Evolutionary conservation across 1,140 invertebrate species (phyloP), one percentile per base, ranked within the genome.

Genomic region (Propsilocerus akamusi): DNA sequence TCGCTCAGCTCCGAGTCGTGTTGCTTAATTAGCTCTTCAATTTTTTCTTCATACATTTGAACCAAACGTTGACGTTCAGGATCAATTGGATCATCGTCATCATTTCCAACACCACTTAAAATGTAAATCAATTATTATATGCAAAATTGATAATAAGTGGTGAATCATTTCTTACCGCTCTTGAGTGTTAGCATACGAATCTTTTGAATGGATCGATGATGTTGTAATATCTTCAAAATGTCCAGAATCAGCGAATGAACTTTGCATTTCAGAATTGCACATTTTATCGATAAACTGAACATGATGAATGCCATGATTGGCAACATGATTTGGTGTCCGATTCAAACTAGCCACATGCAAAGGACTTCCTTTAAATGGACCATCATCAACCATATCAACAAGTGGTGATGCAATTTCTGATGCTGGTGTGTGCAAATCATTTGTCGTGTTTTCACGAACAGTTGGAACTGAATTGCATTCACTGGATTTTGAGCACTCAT

Each of bases 191-290:
- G 67, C 65, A 52, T 72, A 64, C n/a, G 78, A 80, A 55, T 83
- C 80, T 64, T 83, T 83, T 25, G 80, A 83, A 62, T 82, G 73
- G 53, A 81, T 65, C 37, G 81, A 81, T 34, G 78, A 80, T 56
- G 76, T 76, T 30, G 75, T 75, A 37, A 80, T 68, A 65, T 89
- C 84, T 63, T 88, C 86, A 66, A 83, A 87, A 66, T 87, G 82
- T 7, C 86, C 86, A 4, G 85, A 88, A 66, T 89, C 86, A 14
- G 83, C 78, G 56, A 84, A 77, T 3, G 84, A 88, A 30, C 70
- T 72, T 57, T 75, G 75, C 72, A 78, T 74, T 59, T 76, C 75
- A 56, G 62, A 60, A 8, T 41, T 52, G 10, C 37, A 28, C 4
- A 52, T 41, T 26, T 49, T 52, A 26, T 52, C 51, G 20, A 52